Percentiles rank a stretch among this genome's conserved stretches.
Evolutionary conservation across 2,888 invertebrate species (phyloP).

Genomic region (Phoronis australis): DNA sequence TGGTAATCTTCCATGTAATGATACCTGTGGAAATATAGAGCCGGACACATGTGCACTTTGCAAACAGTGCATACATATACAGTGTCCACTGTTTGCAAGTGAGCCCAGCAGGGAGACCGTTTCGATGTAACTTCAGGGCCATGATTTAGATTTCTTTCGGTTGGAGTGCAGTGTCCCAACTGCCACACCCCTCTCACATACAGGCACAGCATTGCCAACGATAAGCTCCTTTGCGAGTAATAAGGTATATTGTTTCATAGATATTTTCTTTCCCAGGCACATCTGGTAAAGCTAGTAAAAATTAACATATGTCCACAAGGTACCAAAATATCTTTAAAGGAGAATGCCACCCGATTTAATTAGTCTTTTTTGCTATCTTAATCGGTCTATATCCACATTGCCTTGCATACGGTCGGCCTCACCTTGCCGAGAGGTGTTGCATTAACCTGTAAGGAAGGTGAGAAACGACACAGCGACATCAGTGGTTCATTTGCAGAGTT

Average conservation of each 20-base stretch:
- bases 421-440: too few species aligned
- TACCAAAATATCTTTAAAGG: conserved; percentile 6
- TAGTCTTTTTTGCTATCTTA: too few species aligned
- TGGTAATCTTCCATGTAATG: too few species aligned
- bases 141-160: conserved; percentile 1
- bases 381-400: too few species aligned
- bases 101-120: neutral
- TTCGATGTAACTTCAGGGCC: neutral
- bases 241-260: neutral
- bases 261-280: neutral
- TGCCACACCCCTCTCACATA: neutral
- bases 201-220: neutral
- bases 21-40: neutral
- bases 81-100: neutral
- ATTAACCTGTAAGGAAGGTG: too few species aligned
- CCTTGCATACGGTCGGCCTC: too few species aligned
- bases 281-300: neutral
- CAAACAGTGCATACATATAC: neutral
- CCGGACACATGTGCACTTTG: neutral
- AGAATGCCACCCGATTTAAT: too few species aligned
- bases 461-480: too few species aligned
- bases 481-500: too few species aligned
- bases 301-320: conserved; percentile 2
- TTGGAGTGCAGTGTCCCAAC: neutral
- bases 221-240: neutral